Conservation (phyloP, 2,797 vertebrate species). For the Lepilemur septentrionalis region DNA sequence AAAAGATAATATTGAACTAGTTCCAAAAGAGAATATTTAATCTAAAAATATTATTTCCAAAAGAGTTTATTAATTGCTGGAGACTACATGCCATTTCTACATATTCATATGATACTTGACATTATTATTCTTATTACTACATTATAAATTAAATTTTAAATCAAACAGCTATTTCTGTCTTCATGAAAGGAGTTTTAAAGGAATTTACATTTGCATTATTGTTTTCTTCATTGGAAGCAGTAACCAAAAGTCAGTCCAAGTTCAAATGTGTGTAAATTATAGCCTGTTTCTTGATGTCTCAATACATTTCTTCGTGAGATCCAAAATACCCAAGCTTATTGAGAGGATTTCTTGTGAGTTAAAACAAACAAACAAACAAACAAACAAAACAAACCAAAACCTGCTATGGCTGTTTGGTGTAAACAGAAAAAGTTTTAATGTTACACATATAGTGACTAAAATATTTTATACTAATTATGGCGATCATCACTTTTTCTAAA, state of each 20-base stretch:
- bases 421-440: not conserved
- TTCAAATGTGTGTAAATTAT: not conserved
- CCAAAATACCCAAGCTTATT: not conserved
- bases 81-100: not conserved
- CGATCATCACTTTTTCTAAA: not conserved
- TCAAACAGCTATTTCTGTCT: not conserved
- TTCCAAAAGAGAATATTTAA: constrained; percentile 23
- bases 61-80: not conserved
- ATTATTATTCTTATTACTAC: not conserved
- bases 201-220: not conserved
- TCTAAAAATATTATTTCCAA: constrained; percentile 27
- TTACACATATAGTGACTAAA: not conserved
- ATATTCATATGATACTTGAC: not conserved
- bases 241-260: not conserved
- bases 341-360: not conserved
- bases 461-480: not conserved
- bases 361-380: not conserved
- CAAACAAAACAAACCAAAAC: not conserved
- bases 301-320: not conserved
- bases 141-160: constrained; percentile 16
- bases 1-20: constrained; percentile 13
- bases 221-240: not conserved
- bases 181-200: not conserved
- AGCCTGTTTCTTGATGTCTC: not conserved
- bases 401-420: not conserved